Base-by-base conservation (phyloP, 2,888 invertebrate species). In the Ochropacha duplaris region DNA sequence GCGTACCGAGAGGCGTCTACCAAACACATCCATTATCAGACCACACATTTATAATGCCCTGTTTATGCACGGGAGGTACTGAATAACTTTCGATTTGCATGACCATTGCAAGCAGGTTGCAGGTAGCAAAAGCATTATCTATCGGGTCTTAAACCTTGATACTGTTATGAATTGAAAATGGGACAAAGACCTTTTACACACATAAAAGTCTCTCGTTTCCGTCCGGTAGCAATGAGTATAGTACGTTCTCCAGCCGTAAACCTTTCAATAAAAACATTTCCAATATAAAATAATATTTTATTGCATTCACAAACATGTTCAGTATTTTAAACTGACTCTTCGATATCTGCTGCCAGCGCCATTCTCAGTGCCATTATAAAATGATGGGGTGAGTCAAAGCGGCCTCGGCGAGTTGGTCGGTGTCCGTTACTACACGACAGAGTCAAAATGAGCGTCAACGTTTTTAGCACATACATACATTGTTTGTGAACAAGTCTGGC, bases 131-230 rank as follows among this genome's bases (percentile, higher is more conserved):
- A 44, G 44, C 19, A 44, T 19, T 44, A 9, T 44, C 9, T 14
- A n/a, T n/a, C 8, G 8, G 28, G 44, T 6, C 6, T 19, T 9
- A 44, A 44, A 5, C 19, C 19, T 44, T 44, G 19, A 24, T 24
- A 26, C 34, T 22, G 51, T 22, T n/a, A 51, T 44, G 39, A 51
- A 36, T 51, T 11, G 16, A 22, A 26, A 24, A 19, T 34, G 50
- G 62, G 16, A 63, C 69, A 60, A 61, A 66, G 62, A 68, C 65
- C 69, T 71, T 65, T 69, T 66, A 65, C 64, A 65, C 57, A 24
- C 44, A 54, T 34, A 16, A 24, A 28, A 26, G 51, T 24, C 61
- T 54, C 39, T 56, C 50, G 55, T 57, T 68, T 61, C 62, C 67
- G 67, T 59, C 54, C 28, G 50, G 39, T 22, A 31, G 39, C 59